Conservation (phyloP, 2,113 vertebrate genomes). For the Mastomys coucha region DNA sequence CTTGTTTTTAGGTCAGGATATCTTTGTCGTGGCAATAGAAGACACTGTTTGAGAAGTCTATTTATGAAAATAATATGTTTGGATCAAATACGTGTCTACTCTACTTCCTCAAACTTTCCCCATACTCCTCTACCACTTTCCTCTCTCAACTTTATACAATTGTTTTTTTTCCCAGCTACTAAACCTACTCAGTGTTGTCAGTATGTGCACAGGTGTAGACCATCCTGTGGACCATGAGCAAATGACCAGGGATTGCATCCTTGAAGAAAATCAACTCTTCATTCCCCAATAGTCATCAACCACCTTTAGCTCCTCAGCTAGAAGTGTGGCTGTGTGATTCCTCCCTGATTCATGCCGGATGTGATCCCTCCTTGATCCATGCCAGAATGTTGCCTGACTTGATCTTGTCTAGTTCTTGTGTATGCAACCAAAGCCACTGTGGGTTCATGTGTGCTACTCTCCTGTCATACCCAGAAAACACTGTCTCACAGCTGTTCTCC, state of each 20-base stretch:
- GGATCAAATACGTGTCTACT: neutral
- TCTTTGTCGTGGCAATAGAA: neutral
- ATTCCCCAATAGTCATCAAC: neutral
- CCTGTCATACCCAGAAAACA: neutral
- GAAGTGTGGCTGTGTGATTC: too few relatives aligned
- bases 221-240: too few relatives aligned
- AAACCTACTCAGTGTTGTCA: too few relatives aligned
- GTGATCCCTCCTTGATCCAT: too few relatives aligned
- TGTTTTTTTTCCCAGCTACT: too few relatives aligned
- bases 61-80: neutral
- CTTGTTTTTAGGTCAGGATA: neutral
- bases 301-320: too few relatives aligned
- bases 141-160: neutral
- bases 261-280: neutral
- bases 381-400: neutral
- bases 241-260: neutral
- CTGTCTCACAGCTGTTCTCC: neutral
- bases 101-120: too few relatives aligned
- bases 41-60: neutral
- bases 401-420: neutral
- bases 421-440: neutral
- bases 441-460: neutral
- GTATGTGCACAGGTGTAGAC: neutral
- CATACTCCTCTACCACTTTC: neutral
- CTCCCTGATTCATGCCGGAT: neutral